A percentile compares a stretch with the other conserved stretches of the same genome.
These are phyloP conservation scores for Leucophenga varia DNA, from an alignment of 1,140 invertebrate genomes.

Conservation along the genomic window DNA sequence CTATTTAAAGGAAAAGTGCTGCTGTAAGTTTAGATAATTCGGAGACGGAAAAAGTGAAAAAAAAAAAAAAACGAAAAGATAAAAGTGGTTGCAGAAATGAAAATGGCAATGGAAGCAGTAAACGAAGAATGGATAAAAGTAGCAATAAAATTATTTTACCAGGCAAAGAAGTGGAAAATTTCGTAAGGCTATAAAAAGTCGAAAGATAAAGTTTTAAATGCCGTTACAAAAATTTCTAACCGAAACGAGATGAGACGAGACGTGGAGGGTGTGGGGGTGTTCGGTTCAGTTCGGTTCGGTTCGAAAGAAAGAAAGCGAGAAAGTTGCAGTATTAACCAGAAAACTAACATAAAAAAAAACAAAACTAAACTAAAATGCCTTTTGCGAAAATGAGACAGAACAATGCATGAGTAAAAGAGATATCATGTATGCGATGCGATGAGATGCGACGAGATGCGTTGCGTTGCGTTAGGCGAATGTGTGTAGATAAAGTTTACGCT, in stretches of 20 bases:
- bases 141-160: constrained; percentile 41
- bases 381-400: background rate
- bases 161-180: constrained; percentile 23
- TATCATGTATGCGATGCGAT: too few species aligned
- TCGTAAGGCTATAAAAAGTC: constrained; percentile 23
- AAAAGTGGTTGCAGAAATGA: background rate
- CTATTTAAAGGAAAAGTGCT: constrained; percentile 6
- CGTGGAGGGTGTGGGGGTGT: background rate
- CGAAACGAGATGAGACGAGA: constrained; percentile 4
- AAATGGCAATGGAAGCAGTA: constrained; percentile 19
- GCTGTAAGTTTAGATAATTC: too few species aligned
- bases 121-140: too few species aligned
- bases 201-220: constrained; percentile 49
- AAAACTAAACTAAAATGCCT: constrained; percentile 1
- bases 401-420: constrained; percentile 4
- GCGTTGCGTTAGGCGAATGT: too few species aligned
- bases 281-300: too few species aligned
- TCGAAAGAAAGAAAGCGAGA: too few species aligned
- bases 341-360: constrained; percentile 4
- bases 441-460: too few species aligned
- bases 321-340: background rate
- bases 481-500: constrained; percentile 43
- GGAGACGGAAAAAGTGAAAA: background rate
- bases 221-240: constrained; percentile 28
- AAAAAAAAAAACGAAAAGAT: constrained; percentile 15